phyloP scores from a whole-genome alignment of 2,113 vertebrate species.

The Microtus richardsoni region DNA sequence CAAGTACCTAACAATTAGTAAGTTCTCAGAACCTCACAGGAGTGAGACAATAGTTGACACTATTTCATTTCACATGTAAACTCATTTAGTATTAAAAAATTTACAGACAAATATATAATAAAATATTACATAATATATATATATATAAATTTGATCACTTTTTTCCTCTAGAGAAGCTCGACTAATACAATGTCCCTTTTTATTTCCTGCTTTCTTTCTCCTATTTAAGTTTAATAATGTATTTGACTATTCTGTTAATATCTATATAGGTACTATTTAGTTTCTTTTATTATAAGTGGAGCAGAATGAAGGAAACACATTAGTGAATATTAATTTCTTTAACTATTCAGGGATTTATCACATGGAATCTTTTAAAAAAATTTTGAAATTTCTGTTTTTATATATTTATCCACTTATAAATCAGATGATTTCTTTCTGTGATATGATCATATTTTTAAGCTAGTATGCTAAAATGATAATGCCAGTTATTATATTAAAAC shows the following conservation, averaged over 20 bases:
- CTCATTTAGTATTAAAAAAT: background rate
- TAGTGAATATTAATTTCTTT: constrained; percentile 16
- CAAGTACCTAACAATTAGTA: background rate
- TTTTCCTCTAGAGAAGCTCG: background rate
- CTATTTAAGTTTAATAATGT: background rate
- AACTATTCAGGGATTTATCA: background rate
- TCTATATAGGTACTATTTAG: background rate
- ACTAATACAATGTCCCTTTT: background rate
- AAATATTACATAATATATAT: too few relatives aligned
- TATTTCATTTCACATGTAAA: background rate
- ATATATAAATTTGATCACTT: background rate
- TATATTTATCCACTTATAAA: constrained; percentile 26
- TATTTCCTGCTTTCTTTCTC: background rate
- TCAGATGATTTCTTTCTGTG: background rate
- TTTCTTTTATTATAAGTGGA: background rate
- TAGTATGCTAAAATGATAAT: background rate
- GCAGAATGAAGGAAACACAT: constrained; percentile 24
- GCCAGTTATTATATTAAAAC: background rate
- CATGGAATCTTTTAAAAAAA: background rate
- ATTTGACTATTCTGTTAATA: background rate
- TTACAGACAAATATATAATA: too few relatives aligned
- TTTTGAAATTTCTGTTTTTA: constrained; percentile 22
- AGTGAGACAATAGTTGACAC: background rate
- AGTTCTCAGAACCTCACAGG: background rate
- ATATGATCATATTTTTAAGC: background rate